Evolutionary conservation across 2,888 invertebrate species (phyloP).

Genomic region (Macropis europaea): DNA sequence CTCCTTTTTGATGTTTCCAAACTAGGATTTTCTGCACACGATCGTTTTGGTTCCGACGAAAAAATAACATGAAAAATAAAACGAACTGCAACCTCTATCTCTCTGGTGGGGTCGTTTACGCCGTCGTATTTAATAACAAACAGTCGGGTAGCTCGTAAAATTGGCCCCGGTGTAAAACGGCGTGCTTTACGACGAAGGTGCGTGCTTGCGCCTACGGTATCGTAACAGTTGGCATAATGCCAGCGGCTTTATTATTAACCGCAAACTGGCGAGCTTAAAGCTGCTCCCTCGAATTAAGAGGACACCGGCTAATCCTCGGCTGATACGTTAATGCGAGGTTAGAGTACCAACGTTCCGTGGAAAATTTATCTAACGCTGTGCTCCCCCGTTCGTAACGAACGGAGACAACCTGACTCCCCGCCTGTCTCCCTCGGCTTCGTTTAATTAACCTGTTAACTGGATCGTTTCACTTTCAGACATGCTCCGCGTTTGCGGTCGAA

Average conservation of each 20-base stretch:
- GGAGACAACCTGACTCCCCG: neutral
- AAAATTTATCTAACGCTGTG: slow-evolving; percentile 34
- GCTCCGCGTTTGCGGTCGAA: no score
- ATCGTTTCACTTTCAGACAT: no score
- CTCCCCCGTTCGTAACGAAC: neutral
- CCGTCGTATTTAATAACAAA: slow-evolving; percentile 23
- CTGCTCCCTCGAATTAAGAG: slow-evolving; percentile 47
- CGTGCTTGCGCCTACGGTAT: slow-evolving; percentile 38
- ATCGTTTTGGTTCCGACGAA: no score
- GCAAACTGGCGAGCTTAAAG: slow-evolving; percentile 49
- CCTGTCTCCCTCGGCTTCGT: slow-evolving; percentile 16
- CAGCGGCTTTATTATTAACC: slow-evolving; percentile 60
- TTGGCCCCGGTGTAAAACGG: slow-evolving; percentile 16
- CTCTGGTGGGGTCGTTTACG: neutral
- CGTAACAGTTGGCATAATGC: slow-evolving; percentile 54
- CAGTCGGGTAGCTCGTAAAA: slow-evolving; percentile 35
- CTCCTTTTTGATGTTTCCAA: no score
- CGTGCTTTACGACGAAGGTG: slow-evolving; percentile 39
- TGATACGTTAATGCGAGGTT: slow-evolving; percentile 49
- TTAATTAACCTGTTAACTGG: no score
- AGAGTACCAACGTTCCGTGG: slow-evolving; percentile 32
- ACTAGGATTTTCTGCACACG: no score
- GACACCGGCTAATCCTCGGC: slow-evolving; percentile 46
- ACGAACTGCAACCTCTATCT: neutral
- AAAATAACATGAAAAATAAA: neutral